Evolutionary conservation across 2,797 vertebrate species (phyloP).

Genomic region (Cetoscarus ocellatus): DNA sequence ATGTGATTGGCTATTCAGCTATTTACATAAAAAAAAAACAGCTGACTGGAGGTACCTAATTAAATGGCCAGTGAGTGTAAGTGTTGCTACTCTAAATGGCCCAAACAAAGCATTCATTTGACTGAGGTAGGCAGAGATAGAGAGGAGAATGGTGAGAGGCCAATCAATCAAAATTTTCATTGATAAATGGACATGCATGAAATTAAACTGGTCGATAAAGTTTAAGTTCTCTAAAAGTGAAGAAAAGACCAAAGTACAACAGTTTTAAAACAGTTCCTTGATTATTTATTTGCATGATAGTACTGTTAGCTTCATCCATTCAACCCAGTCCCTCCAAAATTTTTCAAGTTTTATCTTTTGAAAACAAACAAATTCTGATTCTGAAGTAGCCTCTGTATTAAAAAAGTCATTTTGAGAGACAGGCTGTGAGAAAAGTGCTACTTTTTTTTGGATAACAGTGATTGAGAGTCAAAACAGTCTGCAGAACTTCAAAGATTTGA

Average conservation of each 20-base stretch:
- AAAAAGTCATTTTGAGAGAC: slow-evolving; percentile 8
- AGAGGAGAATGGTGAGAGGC: too few relatives aligned
- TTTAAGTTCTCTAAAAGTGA: neutral
- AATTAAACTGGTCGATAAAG: neutral
- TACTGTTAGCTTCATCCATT: slow-evolving; percentile 41
- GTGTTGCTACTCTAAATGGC: too few relatives aligned
- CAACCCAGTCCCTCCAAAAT: slow-evolving; percentile 51
- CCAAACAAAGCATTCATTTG: too few relatives aligned
- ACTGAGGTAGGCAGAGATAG: too few relatives aligned
- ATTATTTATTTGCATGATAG: slow-evolving; percentile 75
- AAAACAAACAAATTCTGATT: slow-evolving; percentile 50
- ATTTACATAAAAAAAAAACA: too few relatives aligned
- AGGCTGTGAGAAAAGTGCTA: slow-evolving; percentile 52
- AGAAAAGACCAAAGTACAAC: slow-evolving; percentile 29
- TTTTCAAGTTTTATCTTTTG: slow-evolving; percentile 65
- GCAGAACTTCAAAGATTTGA: slow-evolving; percentile 6
- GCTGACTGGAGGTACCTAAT: too few relatives aligned
- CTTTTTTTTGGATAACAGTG: slow-evolving; percentile 12
- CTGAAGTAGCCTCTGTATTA: slow-evolving; percentile 18
- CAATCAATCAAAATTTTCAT: too few relatives aligned
- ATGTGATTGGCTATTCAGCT: too few relatives aligned
- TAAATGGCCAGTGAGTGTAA: too few relatives aligned
- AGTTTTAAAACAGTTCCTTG: slow-evolving; percentile 60
- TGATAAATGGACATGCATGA: too few relatives aligned
- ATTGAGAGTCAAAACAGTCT: neutral